Conservation (phyloP, 2,797 vertebrate species). For the Sebastes kiyomatsui region DNA sequence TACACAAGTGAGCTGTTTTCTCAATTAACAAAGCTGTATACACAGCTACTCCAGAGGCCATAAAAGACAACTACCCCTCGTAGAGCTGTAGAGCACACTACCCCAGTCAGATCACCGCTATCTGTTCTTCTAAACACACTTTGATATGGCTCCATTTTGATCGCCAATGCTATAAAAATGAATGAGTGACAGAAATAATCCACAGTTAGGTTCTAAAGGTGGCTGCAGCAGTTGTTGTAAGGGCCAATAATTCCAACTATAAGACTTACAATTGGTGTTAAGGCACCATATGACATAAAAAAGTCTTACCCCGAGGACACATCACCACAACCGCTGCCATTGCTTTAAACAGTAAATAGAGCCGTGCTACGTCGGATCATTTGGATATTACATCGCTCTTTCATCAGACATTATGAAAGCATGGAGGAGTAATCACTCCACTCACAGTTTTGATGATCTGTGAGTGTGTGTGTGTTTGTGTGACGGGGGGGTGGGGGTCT, state of each 20-base stretch:
- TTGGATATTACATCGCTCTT: slow-evolving; percentile 43
- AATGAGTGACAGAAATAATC: slow-evolving; percentile 46
- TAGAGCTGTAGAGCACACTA: slow-evolving; percentile 46
- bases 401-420: slow-evolving; percentile 45
- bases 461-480: background rate
- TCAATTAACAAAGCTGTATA: slow-evolving; percentile 57
- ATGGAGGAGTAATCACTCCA: slow-evolving; percentile 16
- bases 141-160: slow-evolving; percentile 30
- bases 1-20: slow-evolving; percentile 43
- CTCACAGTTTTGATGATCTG: slow-evolving; percentile 16
- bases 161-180: slow-evolving; percentile 46
- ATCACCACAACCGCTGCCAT: slow-evolving; percentile 19
- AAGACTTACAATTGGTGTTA: slow-evolving; percentile 45
- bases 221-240: slow-evolving; percentile 29
- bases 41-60: slow-evolving; percentile 40
- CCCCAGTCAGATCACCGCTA: slow-evolving; percentile 2
- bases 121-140: slow-evolving; percentile 28
- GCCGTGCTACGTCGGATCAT: background rate
- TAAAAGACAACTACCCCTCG: slow-evolving; percentile 56
- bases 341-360: slow-evolving; percentile 32
- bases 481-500: background rate
- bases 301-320: slow-evolving; percentile 36
- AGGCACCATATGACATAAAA: slow-evolving; percentile 14
- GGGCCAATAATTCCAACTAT: slow-evolving; percentile 44
- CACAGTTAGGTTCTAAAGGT: slow-evolving; percentile 8